These are phyloP conservation scores for Notechis scutatus DNA, from an alignment of 2,113 vertebrate genomes.

Conservation along the genomic window DNA sequence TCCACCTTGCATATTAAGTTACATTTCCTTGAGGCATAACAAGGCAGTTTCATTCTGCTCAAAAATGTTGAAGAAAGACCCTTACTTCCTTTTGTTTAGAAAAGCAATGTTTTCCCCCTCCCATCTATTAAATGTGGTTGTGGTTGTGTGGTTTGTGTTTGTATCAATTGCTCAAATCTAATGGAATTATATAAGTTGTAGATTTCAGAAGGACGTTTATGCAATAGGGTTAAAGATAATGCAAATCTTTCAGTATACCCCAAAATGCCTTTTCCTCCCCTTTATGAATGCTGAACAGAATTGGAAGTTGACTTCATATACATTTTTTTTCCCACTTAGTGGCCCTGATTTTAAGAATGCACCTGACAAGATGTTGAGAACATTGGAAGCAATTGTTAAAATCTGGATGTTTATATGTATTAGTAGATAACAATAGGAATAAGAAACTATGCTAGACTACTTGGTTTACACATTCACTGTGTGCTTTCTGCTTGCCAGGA, in stretches of 20 bases:
- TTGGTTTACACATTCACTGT: not conserved
- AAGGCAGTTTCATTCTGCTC: constrained; percentile 45
- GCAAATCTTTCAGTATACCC: constrained; percentile 22
- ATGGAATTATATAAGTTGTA: not conserved
- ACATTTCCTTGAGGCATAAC: constrained; percentile 44
- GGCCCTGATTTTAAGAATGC: not conserved
- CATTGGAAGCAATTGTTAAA: not conserved
- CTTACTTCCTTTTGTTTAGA: constrained; percentile 9
- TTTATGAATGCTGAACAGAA: not conserved
- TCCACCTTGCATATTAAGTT: constrained; percentile 55
- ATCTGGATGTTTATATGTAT: not conserved
- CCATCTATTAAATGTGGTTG: constrained; percentile 20
- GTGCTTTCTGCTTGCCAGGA: not conserved
- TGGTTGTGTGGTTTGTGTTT: not conserved
- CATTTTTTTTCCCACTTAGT: not conserved
- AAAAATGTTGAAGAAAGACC: constrained; percentile 29
- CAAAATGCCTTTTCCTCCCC: not conserved
- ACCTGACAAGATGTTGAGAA: not conserved
- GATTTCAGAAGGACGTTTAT: not conserved
- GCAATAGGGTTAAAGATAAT: not conserved
- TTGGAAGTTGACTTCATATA: not conserved
- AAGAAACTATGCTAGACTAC: not conserved
- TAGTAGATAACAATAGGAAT: not conserved
- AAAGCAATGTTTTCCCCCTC: constrained; percentile 6
- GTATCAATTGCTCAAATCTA: not conserved